phyloP scores from a whole-genome alignment of 1,140 invertebrate species.

The Bemisia tabaci region DNA sequence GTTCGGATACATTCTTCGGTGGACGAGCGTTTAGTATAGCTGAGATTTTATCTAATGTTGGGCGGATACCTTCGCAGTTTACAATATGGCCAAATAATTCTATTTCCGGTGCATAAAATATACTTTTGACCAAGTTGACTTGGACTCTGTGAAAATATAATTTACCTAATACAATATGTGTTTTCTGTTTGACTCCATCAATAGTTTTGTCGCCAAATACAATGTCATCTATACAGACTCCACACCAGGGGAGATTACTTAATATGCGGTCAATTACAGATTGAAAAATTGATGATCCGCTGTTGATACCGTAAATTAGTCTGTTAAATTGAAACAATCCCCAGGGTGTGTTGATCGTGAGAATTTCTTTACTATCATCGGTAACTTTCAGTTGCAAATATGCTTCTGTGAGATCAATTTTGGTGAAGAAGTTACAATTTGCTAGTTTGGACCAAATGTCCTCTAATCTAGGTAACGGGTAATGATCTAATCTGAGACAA shows the following conservation, averaged over 20 bases:
- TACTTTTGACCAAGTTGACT: constrained; percentile 12
- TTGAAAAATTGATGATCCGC: constrained; percentile 23
- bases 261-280: constrained; percentile 22
- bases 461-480: constrained; percentile 15
- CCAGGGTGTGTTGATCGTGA: constrained; percentile 24
- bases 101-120: constrained; percentile 10
- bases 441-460: constrained; percentile 19
- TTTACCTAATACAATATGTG: constrained; percentile 9
- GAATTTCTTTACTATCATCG: constrained; percentile 22
- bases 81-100: constrained; percentile 10
- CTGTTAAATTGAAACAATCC: constrained; percentile 25
- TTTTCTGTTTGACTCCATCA: background rate
- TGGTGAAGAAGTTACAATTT: constrained; percentile 21
- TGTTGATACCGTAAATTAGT: constrained; percentile 24
- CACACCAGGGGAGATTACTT: constrained; percentile 6
- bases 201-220: constrained; percentile 9
- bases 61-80: constrained; percentile 8
- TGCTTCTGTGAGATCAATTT: constrained; percentile 23
- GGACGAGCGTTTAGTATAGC: constrained; percentile 26
- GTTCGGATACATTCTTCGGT: constrained; percentile 25
- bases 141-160: constrained; percentile 6
- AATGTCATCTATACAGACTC: constrained; percentile 16
- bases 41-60: constrained; percentile 23
- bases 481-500: constrained; percentile 8
- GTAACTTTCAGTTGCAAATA: constrained; percentile 24